These are phyloP conservation scores for Volucella zonaria DNA, from an alignment of 2,888 invertebrate genomes.

Conservation along the genomic window DNA sequence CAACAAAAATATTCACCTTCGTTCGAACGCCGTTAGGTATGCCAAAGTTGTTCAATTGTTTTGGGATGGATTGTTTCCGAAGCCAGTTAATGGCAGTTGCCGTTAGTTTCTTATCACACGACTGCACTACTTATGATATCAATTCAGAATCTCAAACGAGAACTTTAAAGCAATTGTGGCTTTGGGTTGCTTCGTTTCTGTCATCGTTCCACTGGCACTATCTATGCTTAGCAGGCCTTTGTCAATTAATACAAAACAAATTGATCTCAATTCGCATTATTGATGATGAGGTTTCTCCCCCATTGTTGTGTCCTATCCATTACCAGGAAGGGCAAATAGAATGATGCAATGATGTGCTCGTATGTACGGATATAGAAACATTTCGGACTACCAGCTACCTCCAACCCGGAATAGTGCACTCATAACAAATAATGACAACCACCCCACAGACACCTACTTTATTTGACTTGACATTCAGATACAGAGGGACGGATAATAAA, in stretches of 20 bases:
- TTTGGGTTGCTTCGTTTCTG: background rate
- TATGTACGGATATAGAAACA: background rate
- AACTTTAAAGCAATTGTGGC: background rate
- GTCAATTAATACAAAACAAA: conserved; percentile 19
- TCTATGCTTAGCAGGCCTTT: conserved; percentile 5
- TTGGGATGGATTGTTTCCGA: background rate
- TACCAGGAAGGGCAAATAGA: background rate
- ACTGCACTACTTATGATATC: conserved; percentile 3
- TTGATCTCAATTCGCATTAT: conserved; percentile 28
- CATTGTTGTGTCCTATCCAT: background rate
- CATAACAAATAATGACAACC: too few species aligned
- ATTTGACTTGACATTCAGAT: too few species aligned
- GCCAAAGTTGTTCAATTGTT: background rate
- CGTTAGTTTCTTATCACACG: conserved; percentile 29
- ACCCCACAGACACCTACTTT: too few species aligned
- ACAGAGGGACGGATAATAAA: too few species aligned
- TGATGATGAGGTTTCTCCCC: background rate
- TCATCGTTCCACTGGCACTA: conserved; percentile 4
- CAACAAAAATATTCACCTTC: background rate
- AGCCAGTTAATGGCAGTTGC: conserved; percentile 19
- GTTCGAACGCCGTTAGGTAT: conserved; percentile 19
- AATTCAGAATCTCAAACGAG: conserved; percentile 7
- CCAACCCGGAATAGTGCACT: too few species aligned
- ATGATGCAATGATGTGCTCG: conserved; percentile 16
- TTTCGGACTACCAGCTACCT: too few species aligned